Evolutionary conservation across 2,113 vertebrate genomes (phyloP), one percentile per base, ranked within the genome.

Genomic region (Machaerirhynchus nigripectus): DNA sequence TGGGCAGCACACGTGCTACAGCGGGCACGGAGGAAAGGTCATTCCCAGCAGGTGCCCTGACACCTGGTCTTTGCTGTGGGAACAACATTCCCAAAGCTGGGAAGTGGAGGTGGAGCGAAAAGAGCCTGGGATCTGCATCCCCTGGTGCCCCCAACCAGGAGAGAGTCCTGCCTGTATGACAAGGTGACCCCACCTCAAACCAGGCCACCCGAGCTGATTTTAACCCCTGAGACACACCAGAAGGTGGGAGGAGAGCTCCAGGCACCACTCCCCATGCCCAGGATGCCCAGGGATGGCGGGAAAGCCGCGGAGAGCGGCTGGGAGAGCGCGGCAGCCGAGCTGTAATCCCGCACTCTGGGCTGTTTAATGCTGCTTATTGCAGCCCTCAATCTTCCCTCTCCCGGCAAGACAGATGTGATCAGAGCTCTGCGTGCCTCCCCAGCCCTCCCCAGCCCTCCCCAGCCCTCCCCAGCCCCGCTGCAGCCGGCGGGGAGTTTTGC

Each of bases 401-500:
- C 47, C 52, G 52, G 68, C 76, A 84, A 93, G 95, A 96, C 85
- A 93, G 95, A 97, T 90, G 92, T 44, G 85, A 52, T 71, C 79
- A 52, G 90, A 6, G 26, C 76, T 83, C 87, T 55, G 0, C 31
- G 31, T 40, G 95, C 95, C 57, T n/a, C 35, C 11, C 85, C 65
- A 52, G 91, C 84, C 89, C 87, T 91, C 77, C 88, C 64, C 91
- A 65, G 87, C 82, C 93, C 88, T n/a, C 35, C 11, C 85, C 65
- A 52, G 91, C 84, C 89, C 87, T 91, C 77, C 88, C 64, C 91
- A 65, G 87, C 82, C 93, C 88, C 70, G 60, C 92, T 67, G 82
- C 91, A 74, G 95, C 86, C 95, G 39, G 90, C 73, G 57, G 68
- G 11, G 87, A 95, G 95, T 92, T 95, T 94, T 77, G 95, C 96